phyloP scores from a whole-genome alignment of 2,113 vertebrate genomes.

The Myotis davidii region DNA sequence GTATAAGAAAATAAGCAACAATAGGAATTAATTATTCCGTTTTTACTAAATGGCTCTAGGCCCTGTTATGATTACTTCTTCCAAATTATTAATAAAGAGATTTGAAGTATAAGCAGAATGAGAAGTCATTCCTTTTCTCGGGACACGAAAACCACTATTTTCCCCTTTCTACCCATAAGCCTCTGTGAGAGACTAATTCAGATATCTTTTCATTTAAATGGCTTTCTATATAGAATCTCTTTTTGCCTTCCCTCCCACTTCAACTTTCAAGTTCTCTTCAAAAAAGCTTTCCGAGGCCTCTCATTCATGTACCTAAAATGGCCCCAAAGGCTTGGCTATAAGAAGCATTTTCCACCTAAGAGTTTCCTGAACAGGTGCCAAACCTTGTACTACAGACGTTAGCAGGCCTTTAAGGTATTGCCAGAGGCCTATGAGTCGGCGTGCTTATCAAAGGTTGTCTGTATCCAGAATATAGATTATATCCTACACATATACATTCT shows the following conservation, averaged over 20 bases:
- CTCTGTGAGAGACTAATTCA: background rate
- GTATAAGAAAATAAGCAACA: constrained; percentile 45
- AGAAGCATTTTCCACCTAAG: background rate
- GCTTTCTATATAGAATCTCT: background rate
- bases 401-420: constrained; percentile 21
- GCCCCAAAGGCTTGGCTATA: background rate
- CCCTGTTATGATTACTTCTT: constrained; percentile 3
- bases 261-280: background rate
- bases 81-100: constrained; percentile 12
- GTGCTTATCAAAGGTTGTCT: background rate
- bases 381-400: background rate
- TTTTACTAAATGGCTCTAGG: constrained; percentile 21
- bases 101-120: background rate
- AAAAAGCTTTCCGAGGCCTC: background rate
- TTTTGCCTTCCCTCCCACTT: background rate
- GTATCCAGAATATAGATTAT: background rate
- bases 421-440: background rate
- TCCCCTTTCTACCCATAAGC: background rate
- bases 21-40: constrained; percentile 46
- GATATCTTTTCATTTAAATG: background rate
- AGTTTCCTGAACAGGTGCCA: background rate
- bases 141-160: background rate
- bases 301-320: background rate
- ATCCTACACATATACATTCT: background rate
- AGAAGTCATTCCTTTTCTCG: background rate